Evolutionary conservation across 2,888 invertebrate genomes (phyloP), one percentile per base, ranked within the genome.

Genomic region (Idaea biselata): DNA sequence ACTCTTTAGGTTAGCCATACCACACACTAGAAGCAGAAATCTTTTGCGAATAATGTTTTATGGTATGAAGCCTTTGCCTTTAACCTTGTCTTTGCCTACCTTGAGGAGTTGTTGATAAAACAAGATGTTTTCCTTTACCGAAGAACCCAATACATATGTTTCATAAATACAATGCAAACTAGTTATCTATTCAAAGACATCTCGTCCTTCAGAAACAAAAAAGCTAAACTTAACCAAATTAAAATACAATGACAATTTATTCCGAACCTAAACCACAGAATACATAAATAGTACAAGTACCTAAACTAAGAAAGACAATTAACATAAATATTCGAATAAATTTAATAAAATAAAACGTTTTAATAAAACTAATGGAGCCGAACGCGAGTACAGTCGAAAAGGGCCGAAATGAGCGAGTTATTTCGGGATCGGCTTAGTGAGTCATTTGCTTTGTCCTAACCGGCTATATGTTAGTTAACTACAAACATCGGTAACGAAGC

Each of bases 281-380:
- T n/a, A n/a, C n/a, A n/a, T n/a, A n/a, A n/a, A n/a, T n/a, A n/a
- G n/a, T n/a, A n/a, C n/a, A n/a, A n/a, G n/a, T n/a, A 44, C 44
- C 7, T 44, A 25, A 25, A 25, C 25, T 5, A 7, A 44, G 44
- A 44, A 11, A 44, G 44, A 44, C 11, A 44, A 44, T 44, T 44
- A 8, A 8, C 44, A 44, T 44, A 44, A 44, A 44, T 44, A 11
- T 33, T 33, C 33, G 33, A 33, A 33, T 25, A 25, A 25, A 25
- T 25, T 25, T 25, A 25, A 5, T 25, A 25, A 25, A 25, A 25
- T 25, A 25, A 25, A 25, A 25, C 25, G 25, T 33, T 33, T 44
- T 44, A 44, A 44, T 44, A 44, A 44, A 44, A 44, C 44, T 44
- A 44, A 44, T 44, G 44, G 44, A 44, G 44, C 44, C 44, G 44